Evolutionary conservation across 2,797 vertebrate species (phyloP), one percentile per base, ranked within the genome.

Genomic region (Parauchenoglanis ngamensis): DNA sequence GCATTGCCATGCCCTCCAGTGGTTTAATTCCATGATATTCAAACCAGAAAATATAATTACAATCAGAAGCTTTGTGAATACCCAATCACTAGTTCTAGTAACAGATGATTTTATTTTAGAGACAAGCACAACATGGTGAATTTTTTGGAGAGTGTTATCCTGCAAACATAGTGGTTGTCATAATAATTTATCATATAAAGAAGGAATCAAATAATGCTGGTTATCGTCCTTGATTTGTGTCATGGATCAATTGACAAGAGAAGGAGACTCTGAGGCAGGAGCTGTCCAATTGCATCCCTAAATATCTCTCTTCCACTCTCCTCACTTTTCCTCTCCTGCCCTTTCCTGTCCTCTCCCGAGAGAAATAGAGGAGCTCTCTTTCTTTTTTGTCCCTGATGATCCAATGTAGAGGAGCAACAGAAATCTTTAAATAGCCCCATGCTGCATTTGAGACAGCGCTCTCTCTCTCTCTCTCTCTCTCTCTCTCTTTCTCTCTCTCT

Each of bases 351-450:
- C 73, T 86, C 57, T 25, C 46, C 80, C 23, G 15, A 8, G 79
- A 75, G n/a, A 83, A 75, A 63, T 49, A 76, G 81, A 28, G 35
- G 46, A 65, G 40, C 56, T 83, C 80, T 75, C 57, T 52, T 83
- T 67, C 72, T 65, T 67, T 83, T 67, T 84, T 35, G 31, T 84
- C 59, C 54, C 77, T 73, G 40, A 81, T 72, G 54, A 80, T 49
- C 75, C 3, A 13, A 67, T 87, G 23, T 21, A 54, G 52, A 76
- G 56, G 80, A 77, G 59, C 72, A 83, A 87, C 81, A 31, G 57
- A 79, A 61, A 61, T 65, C 86, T 84, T 84, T 79, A 87, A 87
- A 87, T 87, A 87, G 83, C 76, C 31, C 63, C 67, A 80, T 54
- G n/a, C 65, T 85, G 40, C 82, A 73, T 88, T 85, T 85, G 76